Percentiles rank a stretch among this genome's conserved stretches.
phyloP scores from a whole-genome alignment of 2,888 invertebrate genomes.

The Alviniconcha strummeri region DNA sequence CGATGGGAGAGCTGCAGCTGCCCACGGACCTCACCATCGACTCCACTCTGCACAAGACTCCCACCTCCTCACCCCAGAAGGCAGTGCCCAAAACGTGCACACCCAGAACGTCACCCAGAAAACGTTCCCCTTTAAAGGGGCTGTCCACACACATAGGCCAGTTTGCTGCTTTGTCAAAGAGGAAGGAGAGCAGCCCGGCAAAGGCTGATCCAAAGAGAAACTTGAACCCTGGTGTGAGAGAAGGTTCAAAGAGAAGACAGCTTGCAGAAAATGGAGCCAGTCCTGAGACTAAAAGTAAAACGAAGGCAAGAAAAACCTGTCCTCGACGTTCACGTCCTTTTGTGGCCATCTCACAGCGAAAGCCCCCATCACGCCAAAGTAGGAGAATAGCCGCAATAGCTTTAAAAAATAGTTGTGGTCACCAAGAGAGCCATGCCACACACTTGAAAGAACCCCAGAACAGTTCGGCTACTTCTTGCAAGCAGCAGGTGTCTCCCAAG shows the following conservation, averaged over 20 bases:
- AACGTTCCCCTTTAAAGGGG: neutral
- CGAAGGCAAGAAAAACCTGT: too few species aligned
- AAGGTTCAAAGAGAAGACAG: neutral
- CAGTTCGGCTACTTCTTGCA: too few species aligned
- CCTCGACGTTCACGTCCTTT: too few species aligned
- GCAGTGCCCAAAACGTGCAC: neutral
- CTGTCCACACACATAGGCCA: neutral
- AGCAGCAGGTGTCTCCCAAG: too few species aligned
- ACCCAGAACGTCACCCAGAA: neutral
- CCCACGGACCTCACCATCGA: constrained; percentile 16
- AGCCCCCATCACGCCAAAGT: too few species aligned
- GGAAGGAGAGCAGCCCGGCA: neutral
- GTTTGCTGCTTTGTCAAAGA: neutral
- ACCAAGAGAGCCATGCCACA: too few species aligned
- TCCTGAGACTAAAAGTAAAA: too few species aligned
- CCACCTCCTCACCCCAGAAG: neutral
- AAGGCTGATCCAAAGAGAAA: neutral
- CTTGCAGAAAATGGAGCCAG: neutral
- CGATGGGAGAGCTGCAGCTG: constrained; percentile 15
- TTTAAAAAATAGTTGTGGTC: too few species aligned
- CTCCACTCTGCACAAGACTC: constrained; percentile 1
- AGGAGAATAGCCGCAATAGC: too few species aligned
- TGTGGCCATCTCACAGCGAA: too few species aligned
- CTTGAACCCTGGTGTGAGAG: neutral
- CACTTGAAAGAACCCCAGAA: too few species aligned